These are phyloP conservation scores for Fragariocoptes setiger DNA, from an alignment of 1,140 invertebrate genomes.

Conservation along the genomic window DNA sequence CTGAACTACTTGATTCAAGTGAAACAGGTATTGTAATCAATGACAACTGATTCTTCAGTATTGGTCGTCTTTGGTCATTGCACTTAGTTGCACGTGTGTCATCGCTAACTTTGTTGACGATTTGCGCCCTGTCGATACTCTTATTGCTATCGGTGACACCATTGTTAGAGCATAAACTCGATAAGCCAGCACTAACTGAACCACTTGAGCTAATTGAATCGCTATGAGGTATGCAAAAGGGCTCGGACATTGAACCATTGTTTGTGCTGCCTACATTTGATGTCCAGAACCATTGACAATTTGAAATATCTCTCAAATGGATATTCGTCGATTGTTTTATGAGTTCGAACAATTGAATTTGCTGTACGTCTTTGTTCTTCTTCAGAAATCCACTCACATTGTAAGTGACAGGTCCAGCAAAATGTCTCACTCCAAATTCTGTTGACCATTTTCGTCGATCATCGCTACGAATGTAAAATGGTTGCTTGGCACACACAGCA, in stretches of 20 bases:
- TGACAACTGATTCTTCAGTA: background rate
- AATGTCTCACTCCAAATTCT: conserved; percentile 67
- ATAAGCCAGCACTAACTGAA: background rate
- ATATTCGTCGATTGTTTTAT: conserved; percentile 50
- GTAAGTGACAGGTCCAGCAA: conserved; percentile 76
- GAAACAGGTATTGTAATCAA: background rate
- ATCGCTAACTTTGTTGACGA: background rate
- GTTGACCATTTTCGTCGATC: conserved; percentile 59
- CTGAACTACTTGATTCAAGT: background rate
- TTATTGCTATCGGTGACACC: background rate
- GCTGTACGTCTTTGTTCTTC: conserved; percentile 78
- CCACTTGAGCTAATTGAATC: no score
- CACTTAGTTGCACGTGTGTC: background rate
- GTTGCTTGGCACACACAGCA: conserved; percentile 26
- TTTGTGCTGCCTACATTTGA: no score
- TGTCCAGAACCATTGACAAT: conserved; percentile 27
- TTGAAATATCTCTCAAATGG: conserved; percentile 58
- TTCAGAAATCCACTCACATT: conserved; percentile 72
- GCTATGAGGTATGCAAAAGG: no score
- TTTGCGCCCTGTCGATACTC: background rate
- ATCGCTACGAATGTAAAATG: conserved; percentile 53
- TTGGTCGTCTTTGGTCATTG: background rate
- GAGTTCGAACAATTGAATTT: conserved; percentile 74
- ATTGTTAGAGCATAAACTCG: background rate
- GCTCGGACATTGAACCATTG: no score